Conservation (phyloP, 2,888 invertebrate genomes). For the Limnephilus auricula region DNA sequence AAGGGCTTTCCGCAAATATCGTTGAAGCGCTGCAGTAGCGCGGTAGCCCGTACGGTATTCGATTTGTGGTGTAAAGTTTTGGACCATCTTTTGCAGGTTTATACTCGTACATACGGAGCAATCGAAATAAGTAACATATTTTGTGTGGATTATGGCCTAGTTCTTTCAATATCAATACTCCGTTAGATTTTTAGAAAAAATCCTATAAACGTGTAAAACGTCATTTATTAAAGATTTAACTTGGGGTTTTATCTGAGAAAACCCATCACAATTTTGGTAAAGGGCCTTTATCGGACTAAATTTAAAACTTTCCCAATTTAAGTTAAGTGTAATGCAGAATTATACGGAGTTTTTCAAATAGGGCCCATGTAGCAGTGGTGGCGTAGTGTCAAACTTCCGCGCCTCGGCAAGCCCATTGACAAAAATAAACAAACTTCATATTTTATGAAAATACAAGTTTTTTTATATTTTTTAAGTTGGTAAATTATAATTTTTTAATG, state of each 20-base stretch:
- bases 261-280: constrained; percentile 2
- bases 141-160: background rate
- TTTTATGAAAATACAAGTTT: too few relatives aligned
- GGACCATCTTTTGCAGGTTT: too few relatives aligned
- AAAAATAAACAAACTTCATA: background rate
- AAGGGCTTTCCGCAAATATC: too few relatives aligned
- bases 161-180: background rate
- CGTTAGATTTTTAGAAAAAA: background rate
- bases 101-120: too few relatives aligned
- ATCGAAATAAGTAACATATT: too few relatives aligned
- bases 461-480: too few relatives aligned
- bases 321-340: background rate
- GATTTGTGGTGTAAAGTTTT: too few relatives aligned
- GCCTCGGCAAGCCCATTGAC: background rate
- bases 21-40: too few relatives aligned
- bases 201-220: background rate
- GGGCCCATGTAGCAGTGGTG: background rate
- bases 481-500: too few relatives aligned
- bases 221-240: background rate
- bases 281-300: constrained; percentile 3
- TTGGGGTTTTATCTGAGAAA: background rate
- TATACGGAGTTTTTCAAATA: background rate
- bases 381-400: background rate
- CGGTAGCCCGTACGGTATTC: too few relatives aligned
- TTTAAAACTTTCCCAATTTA: background rate